Evolutionary conservation across 2,888 invertebrate species (phyloP), one percentile per base, ranked within the genome.

Genomic region (Drosophila neonasuta): DNA sequence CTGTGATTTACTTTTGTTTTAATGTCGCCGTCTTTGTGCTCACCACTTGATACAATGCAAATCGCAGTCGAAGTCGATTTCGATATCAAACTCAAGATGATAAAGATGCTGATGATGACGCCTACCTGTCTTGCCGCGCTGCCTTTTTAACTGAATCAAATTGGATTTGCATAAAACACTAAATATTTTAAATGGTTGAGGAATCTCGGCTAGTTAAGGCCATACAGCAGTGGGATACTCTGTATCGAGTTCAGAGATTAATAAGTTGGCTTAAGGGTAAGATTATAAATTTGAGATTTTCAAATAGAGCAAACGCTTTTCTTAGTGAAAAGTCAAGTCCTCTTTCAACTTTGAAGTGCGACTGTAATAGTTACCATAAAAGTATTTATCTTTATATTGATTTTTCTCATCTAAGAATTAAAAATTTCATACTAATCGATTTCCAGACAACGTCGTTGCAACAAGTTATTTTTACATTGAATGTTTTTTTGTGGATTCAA

Each of bases 1-100:
- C 88, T 72, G 77, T 89, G 88, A 89, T 89, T 89, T 89, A 89
- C 73, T 89, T 88, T 89, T 89, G 88, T 89, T 88, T 89, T 88
- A 89, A 89, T 87, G 87, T 86, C 71, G 73, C 74, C 75, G 72
- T 46, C 69, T 81, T 83, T 81, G 81, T 81, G 66, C 68, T 44
- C 60, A 48, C 69, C 73, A 76, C 76, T 72, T 56, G 64, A 67
- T 67, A 73, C 77, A 71, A 69, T 58, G 55, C 67, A 73, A 71
- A 64, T 66, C 81, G 69, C 73, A 67, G 59, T 76, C 68, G 29
- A 52, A 45, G 11, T 60, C 51, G 80, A 83, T 77, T 74, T 74
- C 66, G 71, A 79, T 74, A 68, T 46, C 56, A 29, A 29, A 29
- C 36, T 36, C 36, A 46, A 15, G 36, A 46, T 59, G 68, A 71